Conservation (phyloP, 2,888 invertebrate species). For the Drosophila setosimentum region DNA sequence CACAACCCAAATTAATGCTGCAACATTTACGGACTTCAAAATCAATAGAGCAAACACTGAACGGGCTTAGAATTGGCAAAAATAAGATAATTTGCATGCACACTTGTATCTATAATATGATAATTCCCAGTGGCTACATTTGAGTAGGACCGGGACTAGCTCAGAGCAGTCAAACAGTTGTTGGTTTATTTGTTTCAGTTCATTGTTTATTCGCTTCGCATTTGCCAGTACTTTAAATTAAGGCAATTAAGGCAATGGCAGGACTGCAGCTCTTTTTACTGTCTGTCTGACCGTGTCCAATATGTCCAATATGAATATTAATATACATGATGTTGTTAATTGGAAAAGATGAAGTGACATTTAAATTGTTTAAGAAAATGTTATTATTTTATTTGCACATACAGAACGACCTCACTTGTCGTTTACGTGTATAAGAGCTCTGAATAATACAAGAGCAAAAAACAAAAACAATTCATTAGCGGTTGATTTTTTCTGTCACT, state of each 20-base stretch:
- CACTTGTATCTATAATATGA: neutral
- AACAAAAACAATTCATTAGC: constrained; percentile 31
- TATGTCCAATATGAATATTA: constrained; percentile 43
- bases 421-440: constrained; percentile 39
- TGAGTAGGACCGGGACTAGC: constrained; percentile 1
- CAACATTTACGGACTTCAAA: neutral
- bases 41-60: constrained; percentile 2
- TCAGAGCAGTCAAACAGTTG: neutral
- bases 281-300: constrained; percentile 8
- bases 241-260: constrained; percentile 28
- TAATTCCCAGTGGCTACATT: constrained; percentile 9
- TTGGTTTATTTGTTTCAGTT: constrained; percentile 3
- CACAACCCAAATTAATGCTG: neutral
- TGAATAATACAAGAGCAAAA: constrained; percentile 25
- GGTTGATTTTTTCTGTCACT: constrained; percentile 54
- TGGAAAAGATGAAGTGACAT: neutral
- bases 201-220: neutral
- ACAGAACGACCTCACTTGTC: constrained; percentile 19
- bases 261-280: constrained; percentile 15
- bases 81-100: neutral
- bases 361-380: constrained; percentile 24
- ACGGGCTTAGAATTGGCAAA: neutral
- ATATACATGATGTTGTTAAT: constrained; percentile 1
- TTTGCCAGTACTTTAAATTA: constrained; percentile 14
- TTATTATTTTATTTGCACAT: constrained; percentile 15